Percentiles rank a stretch among this genome's conserved stretches.
phyloP scores from a whole-genome alignment of 2,888 invertebrate genomes.

The Deilephila porcellus region DNA sequence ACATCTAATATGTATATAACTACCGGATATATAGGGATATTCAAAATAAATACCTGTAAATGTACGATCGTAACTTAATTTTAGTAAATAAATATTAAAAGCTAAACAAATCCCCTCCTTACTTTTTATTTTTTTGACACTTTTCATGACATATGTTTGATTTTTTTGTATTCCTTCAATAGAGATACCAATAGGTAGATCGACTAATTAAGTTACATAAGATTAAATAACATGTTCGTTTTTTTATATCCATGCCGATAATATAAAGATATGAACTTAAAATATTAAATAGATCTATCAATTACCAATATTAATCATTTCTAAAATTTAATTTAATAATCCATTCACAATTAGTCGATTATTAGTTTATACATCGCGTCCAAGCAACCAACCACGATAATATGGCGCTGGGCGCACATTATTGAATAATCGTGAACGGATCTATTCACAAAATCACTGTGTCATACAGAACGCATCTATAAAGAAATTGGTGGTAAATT shows the following conservation, averaged over 20 bases:
- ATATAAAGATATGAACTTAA: too few species aligned
- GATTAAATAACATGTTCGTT: too few species aligned
- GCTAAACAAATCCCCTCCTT: conserved; percentile 41
- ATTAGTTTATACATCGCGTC: too few species aligned
- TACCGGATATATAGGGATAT: not conserved
- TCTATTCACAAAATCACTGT: conserved; percentile 32
- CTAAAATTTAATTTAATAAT: too few species aligned
- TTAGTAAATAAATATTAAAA: conserved; percentile 35
- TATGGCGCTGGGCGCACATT: not conserved
- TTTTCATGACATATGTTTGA: conserved; percentile 13
- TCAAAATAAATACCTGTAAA: conserved; percentile 5
- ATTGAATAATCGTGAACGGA: conserved; percentile 48
- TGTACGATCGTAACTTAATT: not conserved
- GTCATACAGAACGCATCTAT: conserved; percentile 50
- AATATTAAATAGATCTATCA: too few species aligned
- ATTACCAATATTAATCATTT: too few species aligned
- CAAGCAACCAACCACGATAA: not conserved
- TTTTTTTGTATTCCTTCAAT: not conserved
- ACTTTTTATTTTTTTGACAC: conserved; percentile 36
- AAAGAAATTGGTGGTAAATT: conserved; percentile 59
- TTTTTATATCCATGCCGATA: too few species aligned
- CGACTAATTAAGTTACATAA: not conserved
- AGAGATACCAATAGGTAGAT: not conserved
- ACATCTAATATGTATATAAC: not conserved
- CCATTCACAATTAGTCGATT: conserved; percentile 7